Evolutionary conservation across 2,888 invertebrate genomes (phyloP), one percentile per base, ranked within the genome.

Genomic region (Mactromeris polynyma): DNA sequence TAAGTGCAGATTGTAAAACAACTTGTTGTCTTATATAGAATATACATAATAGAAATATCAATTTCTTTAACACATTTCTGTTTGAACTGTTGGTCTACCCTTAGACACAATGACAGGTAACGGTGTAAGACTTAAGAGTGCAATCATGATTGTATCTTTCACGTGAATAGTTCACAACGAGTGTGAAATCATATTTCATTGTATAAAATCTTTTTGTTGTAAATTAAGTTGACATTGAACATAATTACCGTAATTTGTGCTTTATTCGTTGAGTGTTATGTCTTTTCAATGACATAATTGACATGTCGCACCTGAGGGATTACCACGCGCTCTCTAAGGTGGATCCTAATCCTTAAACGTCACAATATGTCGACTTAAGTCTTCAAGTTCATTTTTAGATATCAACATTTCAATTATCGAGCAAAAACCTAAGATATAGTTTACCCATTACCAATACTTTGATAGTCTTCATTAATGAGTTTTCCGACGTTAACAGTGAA

Each of bases 11-110:
- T 42, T 19, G 79, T 79, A 42, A 40, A n/a, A 79, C 31, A 19
- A 26, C 40, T 46, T 46, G n/a, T 77, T 78, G 77, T 38, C 54
- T 33, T 0, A 81, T 0, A 26, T 51, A 31, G 19, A 83, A 73
- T n/a, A n/a, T n/a, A 83, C 42, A 69, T 58, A 31, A 73, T n/a
- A n/a, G n/a, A n/a, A 78, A n/a, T 84, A 84, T 84, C 84, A 51
- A 58, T 26, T 69, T 77, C 46, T 36, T 78, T 33, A 19, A 42
- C 40, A 69, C 83, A 26, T 14, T 21, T 46, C 36, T 51, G 73
- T 83, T 77, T 51, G 51, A 11, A 77, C 51, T 33, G 54, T 38
- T 46, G 51, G 54, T 84, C 31, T 36, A 2, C 19, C 21, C 19
- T 33, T 17, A 26, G n/a, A 26, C 73, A 73, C 17, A 19, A 73